Evolutionary conservation across 2,113 vertebrate species (phyloP), one percentile per base, ranked within the genome.

Genomic region (Morone chrysops): DNA sequence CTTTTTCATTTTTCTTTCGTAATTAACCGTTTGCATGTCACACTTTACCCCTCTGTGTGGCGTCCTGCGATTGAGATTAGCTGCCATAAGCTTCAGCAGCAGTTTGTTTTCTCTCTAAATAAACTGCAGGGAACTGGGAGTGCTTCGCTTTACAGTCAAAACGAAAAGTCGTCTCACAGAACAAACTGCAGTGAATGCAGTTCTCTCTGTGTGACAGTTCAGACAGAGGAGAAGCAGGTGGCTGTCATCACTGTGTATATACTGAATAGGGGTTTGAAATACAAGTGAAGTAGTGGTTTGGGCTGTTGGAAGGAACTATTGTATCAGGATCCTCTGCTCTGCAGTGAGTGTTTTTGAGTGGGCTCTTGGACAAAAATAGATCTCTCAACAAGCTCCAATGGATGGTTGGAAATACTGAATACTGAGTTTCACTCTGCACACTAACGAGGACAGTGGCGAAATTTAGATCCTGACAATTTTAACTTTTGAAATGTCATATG

Each of bases 161-260:
- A 68, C 2, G 10, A 59, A 54, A 69, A 79, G 43, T 43, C 17
- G 22, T 47, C 73, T 65, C 0, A 22, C 6, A 20, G 71, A 87
- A 77, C 78, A 66, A 84, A 80, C 78, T 66, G 72, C 83, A 72
- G 60, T 7, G 66, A 82, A 57, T 77, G 73, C 80, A 57, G 50
- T 76, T 78, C 75, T 75, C 38, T 47, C 4, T 8, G 60, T 84
- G 69, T 62, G 85, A 87, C 89, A 67, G 66, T 63, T 87, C 65
- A 83, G 84, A 79, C 61, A 69, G 78, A 78, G 41, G 74, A 84
- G 85, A 90, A 81, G 90, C 91, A 92, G 93, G 88, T 92, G 92
- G 87, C 82, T 85, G 87, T 57, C 88, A 84, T 90, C 69, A 78
- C 80, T 67, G 63, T 1, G 20, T 54, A 66, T 22, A 57, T 65